A percentile compares a stretch with the other conserved stretches of the same genome.
These are phyloP conservation scores for Crenichthys baileyi DNA, from an alignment of 2,797 vertebrate genomes.

Conservation along the genomic window DNA sequence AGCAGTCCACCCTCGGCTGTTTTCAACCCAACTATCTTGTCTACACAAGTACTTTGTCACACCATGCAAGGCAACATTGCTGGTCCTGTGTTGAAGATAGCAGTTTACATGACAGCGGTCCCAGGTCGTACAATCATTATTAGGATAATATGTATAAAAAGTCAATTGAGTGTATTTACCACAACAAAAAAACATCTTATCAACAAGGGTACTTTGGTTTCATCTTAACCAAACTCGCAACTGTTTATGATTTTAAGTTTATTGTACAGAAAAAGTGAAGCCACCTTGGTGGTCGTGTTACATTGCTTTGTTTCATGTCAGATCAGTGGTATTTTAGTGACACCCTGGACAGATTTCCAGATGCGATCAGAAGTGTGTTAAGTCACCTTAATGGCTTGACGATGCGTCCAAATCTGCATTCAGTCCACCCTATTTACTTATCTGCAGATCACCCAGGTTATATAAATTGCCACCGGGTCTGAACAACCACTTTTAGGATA, in stretches of 20 bases:
- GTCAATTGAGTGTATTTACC: not conserved
- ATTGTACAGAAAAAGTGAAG: not conserved
- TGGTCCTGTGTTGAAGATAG: not conserved
- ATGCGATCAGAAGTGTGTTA: not conserved
- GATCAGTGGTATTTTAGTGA: not conserved
- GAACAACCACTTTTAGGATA: conserved; percentile 13
- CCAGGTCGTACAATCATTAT: not conserved
- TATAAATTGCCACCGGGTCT: not conserved
- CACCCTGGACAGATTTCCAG: not conserved
- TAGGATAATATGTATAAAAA: not conserved
- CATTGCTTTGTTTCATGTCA: not conserved
- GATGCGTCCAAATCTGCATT: not conserved
- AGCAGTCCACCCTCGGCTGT: not conserved
- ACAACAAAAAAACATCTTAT: not conserved
- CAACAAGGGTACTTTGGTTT: not conserved
- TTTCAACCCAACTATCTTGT: not conserved
- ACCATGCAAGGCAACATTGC: not conserved
- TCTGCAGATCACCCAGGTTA: not conserved
- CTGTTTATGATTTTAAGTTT: not conserved
- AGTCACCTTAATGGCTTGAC: not conserved
- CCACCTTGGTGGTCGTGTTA: not conserved
- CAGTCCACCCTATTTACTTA: not conserved
- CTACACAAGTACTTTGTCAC: not conserved
- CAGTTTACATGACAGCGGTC: not conserved
- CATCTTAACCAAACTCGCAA: not conserved